Conservation (phyloP, 1,140 invertebrate genomes). For the Coptotermes formosanus region DNA sequence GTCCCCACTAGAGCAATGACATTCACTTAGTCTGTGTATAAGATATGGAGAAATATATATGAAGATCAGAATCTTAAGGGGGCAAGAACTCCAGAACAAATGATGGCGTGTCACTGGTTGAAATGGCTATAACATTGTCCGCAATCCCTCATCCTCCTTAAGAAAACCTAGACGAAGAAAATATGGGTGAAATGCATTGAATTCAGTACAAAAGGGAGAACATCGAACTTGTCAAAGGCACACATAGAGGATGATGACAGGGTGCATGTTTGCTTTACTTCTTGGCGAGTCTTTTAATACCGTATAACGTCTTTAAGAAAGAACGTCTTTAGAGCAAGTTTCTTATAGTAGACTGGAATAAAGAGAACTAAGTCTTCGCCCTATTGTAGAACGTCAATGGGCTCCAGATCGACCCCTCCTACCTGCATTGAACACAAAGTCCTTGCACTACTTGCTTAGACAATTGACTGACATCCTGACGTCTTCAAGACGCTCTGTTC, state of each 20-base stretch:
- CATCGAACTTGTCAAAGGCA: conserved; percentile 13
- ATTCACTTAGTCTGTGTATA: not conserved
- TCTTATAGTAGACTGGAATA: conserved; percentile 5
- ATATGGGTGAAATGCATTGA: conserved; percentile 18
- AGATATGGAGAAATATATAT: not conserved
- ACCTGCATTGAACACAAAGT: not conserved
- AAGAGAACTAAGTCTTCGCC: conserved; percentile 5
- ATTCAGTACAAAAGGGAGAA: not conserved
- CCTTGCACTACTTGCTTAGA: conserved; percentile 14
- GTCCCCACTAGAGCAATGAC: not conserved
- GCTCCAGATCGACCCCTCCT: conserved; percentile 4
- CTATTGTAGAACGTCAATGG: not conserved
- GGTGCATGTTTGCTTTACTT: conserved; percentile 15
- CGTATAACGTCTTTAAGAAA: conserved; percentile 19
- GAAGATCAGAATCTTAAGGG: not conserved
- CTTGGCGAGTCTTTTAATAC: conserved; percentile 15
- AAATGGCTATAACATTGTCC: not conserved
- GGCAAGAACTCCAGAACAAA: not conserved
- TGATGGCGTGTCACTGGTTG: not conserved
- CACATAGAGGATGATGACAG: not conserved
- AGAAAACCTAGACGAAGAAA: not conserved
- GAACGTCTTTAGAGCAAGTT: not conserved
- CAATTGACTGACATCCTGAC: conserved; percentile 17
- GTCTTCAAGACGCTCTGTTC: not conserved
- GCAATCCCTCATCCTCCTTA: not conserved